Percentiles rank a stretch among this genome's conserved stretches.
Conservation (phyloP, 2,888 invertebrate species). For the Polydrusus cervinus region DNA sequence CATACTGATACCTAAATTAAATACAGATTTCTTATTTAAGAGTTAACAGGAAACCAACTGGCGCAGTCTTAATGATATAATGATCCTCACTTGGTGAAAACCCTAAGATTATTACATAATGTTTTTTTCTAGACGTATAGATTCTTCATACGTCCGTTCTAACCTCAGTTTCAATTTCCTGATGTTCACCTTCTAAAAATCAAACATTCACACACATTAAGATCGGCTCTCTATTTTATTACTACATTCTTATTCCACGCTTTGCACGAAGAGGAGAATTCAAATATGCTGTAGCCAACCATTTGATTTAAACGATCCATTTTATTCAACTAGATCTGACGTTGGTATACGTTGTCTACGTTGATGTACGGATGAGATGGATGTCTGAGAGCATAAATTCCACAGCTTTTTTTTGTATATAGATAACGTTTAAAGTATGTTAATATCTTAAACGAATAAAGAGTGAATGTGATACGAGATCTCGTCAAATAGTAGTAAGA, state of each 20-base stretch:
- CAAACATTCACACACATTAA: conserved; percentile 66
- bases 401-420: conserved; percentile 27
- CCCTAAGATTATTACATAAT: too few relatives aligned
- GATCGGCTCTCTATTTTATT: conserved; percentile 62
- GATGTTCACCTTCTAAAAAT: conserved; percentile 58
- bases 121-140: too few relatives aligned
- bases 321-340: conserved; percentile 54
- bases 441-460: conserved; percentile 29
- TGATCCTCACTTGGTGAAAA: too few relatives aligned
- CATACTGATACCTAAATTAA: too few relatives aligned
- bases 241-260: conserved; percentile 68
- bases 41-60: too few relatives aligned
- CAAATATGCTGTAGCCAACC: conserved; percentile 48
- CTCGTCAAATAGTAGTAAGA: too few relatives aligned
- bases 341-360: conserved; percentile 44
- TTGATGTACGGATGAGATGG: conserved; percentile 48
- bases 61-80: too few relatives aligned
- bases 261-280: conserved; percentile 61
- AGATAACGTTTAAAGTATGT: conserved; percentile 41
- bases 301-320: conserved; percentile 53
- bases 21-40: too few relatives aligned
- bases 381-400: conserved; percentile 41
- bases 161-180: conserved; percentile 3
- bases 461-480: neutral
- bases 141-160: neutral